Evolutionary conservation across 2,113 vertebrate species (phyloP).

Genomic region (Aythya baeri): DNA sequence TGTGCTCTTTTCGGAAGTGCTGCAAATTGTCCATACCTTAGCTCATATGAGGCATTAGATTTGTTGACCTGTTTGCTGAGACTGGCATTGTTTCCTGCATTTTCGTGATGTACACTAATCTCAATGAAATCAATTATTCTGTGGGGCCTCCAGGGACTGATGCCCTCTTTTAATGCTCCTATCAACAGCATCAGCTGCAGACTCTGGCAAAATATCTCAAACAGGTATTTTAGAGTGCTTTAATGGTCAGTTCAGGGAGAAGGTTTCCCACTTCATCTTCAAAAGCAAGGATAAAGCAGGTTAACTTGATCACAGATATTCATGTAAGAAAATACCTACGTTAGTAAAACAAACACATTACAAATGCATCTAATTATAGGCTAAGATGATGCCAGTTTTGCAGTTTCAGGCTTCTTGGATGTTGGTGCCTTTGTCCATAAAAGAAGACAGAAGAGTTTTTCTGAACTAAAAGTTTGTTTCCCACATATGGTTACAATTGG

Average conservation of each 20-base stretch:
- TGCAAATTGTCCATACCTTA: background rate
- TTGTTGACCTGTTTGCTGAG: background rate
- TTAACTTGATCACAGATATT: background rate
- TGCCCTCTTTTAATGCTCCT: background rate
- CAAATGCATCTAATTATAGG: background rate
- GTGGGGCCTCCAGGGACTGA: background rate
- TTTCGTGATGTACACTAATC: background rate
- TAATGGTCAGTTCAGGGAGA: background rate
- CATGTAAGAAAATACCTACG: background rate
- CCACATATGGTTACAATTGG: fast-evolving
- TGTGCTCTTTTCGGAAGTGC: background rate
- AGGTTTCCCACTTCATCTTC: background rate
- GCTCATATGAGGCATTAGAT: background rate
- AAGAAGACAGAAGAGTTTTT: background rate
- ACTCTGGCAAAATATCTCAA: background rate
- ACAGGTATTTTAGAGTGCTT: background rate
- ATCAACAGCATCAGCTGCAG: background rate
- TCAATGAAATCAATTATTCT: fast-evolving
- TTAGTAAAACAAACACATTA: background rate
- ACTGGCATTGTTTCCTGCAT: fast-evolving
- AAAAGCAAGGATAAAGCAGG: background rate
- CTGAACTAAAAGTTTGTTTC: background rate
- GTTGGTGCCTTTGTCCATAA: background rate
- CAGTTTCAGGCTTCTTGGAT: background rate
- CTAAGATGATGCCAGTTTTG: background rate